Percentiles rank a stretch among this genome's conserved stretches.
Evolutionary conservation across 2,113 vertebrate genomes (phyloP).

Genomic region (Colossoma macropomum): DNA sequence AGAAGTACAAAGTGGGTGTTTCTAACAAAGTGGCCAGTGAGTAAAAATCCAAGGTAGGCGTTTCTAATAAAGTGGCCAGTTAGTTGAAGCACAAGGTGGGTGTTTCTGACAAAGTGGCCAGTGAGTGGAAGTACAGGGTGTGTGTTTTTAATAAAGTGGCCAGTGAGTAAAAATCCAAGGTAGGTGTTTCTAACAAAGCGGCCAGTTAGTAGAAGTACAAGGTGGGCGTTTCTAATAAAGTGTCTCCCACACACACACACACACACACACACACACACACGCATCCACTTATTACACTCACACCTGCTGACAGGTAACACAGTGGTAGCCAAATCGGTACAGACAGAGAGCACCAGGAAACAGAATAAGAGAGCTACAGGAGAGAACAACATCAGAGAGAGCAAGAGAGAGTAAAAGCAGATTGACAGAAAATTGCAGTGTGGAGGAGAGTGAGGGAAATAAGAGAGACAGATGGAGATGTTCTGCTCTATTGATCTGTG

Average conservation of each 20-base stretch:
- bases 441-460: neutral
- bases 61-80: neutral
- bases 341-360: conserved; percentile 45
- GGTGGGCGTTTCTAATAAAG: neutral
- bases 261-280: neutral
- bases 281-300: neutral
- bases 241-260: neutral
- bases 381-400: neutral
- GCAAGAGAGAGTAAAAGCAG: neutral
- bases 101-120: neutral
- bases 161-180: neutral
- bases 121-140: neutral
- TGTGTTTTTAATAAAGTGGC: neutral
- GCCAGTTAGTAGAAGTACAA: neutral
- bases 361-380: conserved; percentile 5
- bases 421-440: neutral
- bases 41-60: neutral
- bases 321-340: neutral
- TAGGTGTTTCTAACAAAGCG: too few relatives aligned
- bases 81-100: neutral
- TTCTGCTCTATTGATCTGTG: too few relatives aligned
- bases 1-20: neutral
- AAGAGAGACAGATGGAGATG: neutral
- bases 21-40: neutral
- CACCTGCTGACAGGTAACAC: neutral